Base-by-base conservation (phyloP, 2,113 vertebrate genomes). In the Gila orcuttii region DNA sequence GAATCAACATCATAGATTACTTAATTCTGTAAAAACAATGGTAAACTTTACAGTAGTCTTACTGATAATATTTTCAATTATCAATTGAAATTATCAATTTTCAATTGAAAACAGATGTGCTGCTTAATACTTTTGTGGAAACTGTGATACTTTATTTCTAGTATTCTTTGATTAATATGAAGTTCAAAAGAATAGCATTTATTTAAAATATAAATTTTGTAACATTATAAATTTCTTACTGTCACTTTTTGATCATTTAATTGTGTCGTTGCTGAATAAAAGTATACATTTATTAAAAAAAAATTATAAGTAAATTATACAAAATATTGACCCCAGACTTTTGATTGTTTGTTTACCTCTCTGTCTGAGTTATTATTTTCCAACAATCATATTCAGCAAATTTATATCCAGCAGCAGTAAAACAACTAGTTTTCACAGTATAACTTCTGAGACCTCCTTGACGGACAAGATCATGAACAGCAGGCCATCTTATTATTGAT, bases 401-500 rank as follows among this genome's bases (percentile, higher is more conserved):
- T 75, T 28, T 28, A 28, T 28, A 50, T 25, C 73, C 73, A 75
- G 73, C 71, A 74, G 71, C 42, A 47, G n/a, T 50, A 50, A 50
- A 50, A 47, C 42, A 42, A 42, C 69, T 73, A 73, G 36, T 42
- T 71, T 71, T 42, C 36, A 42, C 68, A 0, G 36, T 71, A 42
- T 71, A 36, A 42, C 69, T 73, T 42, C 36, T 42, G 11, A 78
- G 28, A 36, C 75, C 76, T 8, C 12, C 57, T 60, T 60, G 31
- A 17, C 2, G 33, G 57, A 42, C 31, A 62, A 79, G 77, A 79
- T 17, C 77, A 62, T 4, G 6, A 79, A 59, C 55, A 60, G 57
- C 73, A 28, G 42, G 77, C 21, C 36, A 3, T 25, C 36, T 62
- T 79, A n/a, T 23, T 79, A 79, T 62, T 60, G 21, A 79, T 79